Evolutionary conservation across 2,888 invertebrate species (phyloP), one percentile per base, ranked within the genome.

Genomic region (Ormia ochracea): DNA sequence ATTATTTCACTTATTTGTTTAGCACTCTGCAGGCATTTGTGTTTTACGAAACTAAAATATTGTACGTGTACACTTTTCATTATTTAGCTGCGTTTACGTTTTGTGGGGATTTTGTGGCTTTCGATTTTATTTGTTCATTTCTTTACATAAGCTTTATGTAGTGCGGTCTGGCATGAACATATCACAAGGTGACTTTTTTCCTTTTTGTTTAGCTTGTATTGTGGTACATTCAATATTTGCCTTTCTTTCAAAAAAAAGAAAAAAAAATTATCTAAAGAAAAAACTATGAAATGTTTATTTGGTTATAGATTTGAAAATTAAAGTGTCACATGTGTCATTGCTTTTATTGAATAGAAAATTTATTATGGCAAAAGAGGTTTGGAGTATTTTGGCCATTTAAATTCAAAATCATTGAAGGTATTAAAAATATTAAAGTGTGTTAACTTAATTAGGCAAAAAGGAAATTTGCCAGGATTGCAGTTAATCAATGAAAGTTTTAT

Each of bases 51-150:
- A 23, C 50, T 41, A 21, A 72, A 58, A 7, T 43, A 58, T 65
- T 48, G 45, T 48, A 9, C n/a, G 23, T 1, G 26, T 14, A 54
- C 26, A 2, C 38, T 23, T 31, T n/a, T 31, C 38, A 23, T 72
- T 61, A 54, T 50, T 65, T 73, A 43, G 54, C 50, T 68, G 70
- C 59, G 31, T 63, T 33, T 21, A 41, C 41, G 50, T 54, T 36
- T 69, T 74, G 74, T 70, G 74, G 74, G 12, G 78, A 72, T 61
- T 78, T 78, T 78, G 78, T 59, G 78, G 72, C 73, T 66, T 70
- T 33, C 26, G 59, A 66, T 72, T 78, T 72, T 72, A 66, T 78
- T 59, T 72, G 36, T 72, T 50, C 66, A 72, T 43, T 77, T 70
- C 52, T 70, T 65, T 73, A 68, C 61, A 56, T 12, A 75, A 79